Percentiles rank a stretch among this genome's conserved stretches.
Conservation (phyloP, 2,113 vertebrate genomes). For the Solea solea region DNA sequence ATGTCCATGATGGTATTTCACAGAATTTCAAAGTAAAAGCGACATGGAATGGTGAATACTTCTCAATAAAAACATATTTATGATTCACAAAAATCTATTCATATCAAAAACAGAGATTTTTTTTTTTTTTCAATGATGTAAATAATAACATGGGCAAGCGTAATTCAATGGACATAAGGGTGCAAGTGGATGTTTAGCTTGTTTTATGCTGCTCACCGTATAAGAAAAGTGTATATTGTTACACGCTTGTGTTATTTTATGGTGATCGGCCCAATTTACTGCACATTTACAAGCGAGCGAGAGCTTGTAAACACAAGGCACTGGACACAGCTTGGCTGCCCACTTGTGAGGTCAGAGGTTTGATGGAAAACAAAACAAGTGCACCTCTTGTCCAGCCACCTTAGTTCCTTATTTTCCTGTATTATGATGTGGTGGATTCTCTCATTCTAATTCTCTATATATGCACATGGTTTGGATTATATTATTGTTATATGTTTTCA, state of each 20-base stretch:
- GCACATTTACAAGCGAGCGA: conserved; percentile 51
- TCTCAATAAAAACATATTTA: no score
- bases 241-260: conserved; percentile 51
- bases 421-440: not conserved
- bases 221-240: conserved; percentile 40
- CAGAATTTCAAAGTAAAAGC: no score
- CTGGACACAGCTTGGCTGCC: conserved; percentile 24
- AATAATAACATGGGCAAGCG: no score
- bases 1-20: no score
- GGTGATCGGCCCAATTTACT: conserved; percentile 46
- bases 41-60: no score
- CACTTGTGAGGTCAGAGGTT: conserved; percentile 3
- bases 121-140: no score
- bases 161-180: not conserved
- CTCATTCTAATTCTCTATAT: not conserved
- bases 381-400: not conserved
- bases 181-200: conserved; percentile 9
- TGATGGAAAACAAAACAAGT: conserved; percentile 11
- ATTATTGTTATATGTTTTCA: not conserved
- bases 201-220: conserved; percentile 15
- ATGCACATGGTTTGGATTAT: not conserved
- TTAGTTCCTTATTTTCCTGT: not conserved
- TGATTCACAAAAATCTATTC: no score
- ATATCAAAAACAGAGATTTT: no score
- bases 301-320: conserved; percentile 46